These are phyloP conservation scores for Carassius carassius DNA, from an alignment of 2,113 vertebrate species.

Conservation along the genomic window DNA sequence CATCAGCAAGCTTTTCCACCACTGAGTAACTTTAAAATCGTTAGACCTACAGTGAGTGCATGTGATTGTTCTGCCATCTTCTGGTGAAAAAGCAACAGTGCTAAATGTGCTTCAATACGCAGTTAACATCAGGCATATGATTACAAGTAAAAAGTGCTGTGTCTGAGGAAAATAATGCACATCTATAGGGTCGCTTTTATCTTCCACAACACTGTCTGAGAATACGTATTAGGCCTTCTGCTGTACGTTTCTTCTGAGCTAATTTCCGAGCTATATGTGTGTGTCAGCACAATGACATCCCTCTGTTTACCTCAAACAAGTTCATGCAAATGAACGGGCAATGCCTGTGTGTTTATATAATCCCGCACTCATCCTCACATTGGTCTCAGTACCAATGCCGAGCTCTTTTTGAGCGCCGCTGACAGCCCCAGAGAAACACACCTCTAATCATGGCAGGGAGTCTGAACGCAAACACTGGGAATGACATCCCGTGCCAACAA, in stretches of 20 bases:
- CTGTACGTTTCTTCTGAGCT: constrained; percentile 36
- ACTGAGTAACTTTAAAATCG: too few species aligned
- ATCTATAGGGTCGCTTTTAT: background rate
- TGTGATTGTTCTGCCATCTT: constrained; percentile 65
- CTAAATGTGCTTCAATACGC: background rate
- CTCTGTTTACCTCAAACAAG: constrained; percentile 57
- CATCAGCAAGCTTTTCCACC: background rate
- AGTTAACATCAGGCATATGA: background rate
- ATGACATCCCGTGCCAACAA: constrained; percentile 71
- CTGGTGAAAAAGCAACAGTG: constrained; percentile 52
- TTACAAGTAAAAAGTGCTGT: constrained; percentile 4
- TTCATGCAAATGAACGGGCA: constrained; percentile 64
- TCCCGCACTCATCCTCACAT: constrained; percentile 63
- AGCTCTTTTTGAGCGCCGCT: constrained; percentile 13
- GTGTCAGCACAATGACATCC: constrained; percentile 46
- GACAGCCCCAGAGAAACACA: constrained; percentile 66
- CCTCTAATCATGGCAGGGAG: constrained; percentile 68
- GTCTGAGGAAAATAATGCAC: background rate
- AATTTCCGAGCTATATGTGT: constrained; percentile 17
- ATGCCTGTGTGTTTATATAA: constrained; percentile 66
- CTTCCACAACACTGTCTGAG: background rate
- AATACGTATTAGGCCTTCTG: background rate
- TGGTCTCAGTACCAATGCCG: constrained; percentile 49
- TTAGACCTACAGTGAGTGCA: background rate
- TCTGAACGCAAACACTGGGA: constrained; percentile 57